Evolutionary conservation across 2,113 vertebrate species (phyloP), one percentile per base, ranked within the genome.

Genomic region (Sisor rabdophorus): DNA sequence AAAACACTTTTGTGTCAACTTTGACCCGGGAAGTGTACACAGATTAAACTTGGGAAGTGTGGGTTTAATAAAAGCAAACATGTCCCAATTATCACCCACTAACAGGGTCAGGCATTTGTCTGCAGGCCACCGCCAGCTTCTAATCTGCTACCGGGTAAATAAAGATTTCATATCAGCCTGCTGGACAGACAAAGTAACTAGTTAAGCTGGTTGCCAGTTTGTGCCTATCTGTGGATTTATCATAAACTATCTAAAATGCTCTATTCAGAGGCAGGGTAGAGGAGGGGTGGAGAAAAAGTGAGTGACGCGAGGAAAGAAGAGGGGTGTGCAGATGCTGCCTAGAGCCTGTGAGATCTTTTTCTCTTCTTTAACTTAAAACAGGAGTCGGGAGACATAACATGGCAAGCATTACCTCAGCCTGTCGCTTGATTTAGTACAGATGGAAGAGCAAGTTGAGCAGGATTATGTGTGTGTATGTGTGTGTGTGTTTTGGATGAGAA

Each of bases 371-470:
- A 91, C 86, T 87, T 88, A 89, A 95, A 95, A 93, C 92, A 89
- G 90, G 90, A 94, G 92, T 93, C 91, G 89, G 88, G 89, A 94
- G 92, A 90, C 89, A 84, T 84, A 90, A 88, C 90, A 84, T 82
- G 59, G 82, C 85, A 83, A 89, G 84, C 92, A 90, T 93, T 93
- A 93, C 91, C 88, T 94, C 94, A 93, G 88, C 88, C 86, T 86
- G 85, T 81, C 76, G 58, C 88, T 89, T 94, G 93, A 95, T 95
- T 95, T 92, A 92, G 90, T 92, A 88, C 91, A 93, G 92, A 94
- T 93, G 90, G 91, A 91, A 92, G 81, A 59, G 56, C 53, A 92
- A 93, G 88, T 83, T 71, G 81, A 91, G 91, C 87, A 89, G 73
- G 52, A 50, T 58, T 63, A 80, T 71, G 54, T 52, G 61, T 28